Evolutionary conservation across 2,113 vertebrate species (phyloP).

Genomic region (Ancistrus triradiatus): DNA sequence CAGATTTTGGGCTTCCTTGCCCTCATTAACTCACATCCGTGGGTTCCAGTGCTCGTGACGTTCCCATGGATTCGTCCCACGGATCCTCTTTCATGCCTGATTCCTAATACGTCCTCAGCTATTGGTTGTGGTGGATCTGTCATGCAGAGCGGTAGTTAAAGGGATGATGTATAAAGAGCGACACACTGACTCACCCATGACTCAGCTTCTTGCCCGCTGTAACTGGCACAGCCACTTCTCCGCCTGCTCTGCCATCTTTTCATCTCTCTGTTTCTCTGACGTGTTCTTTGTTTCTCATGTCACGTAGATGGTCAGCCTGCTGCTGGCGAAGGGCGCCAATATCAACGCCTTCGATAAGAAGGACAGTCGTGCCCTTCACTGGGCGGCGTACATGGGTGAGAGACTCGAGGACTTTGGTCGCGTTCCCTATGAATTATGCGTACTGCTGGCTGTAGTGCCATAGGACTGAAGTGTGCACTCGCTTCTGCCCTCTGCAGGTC

Average conservation of each 20-base stretch:
- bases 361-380: constrained; percentile 91
- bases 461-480: no score
- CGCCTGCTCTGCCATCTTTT: neutral
- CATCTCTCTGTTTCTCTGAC: neutral
- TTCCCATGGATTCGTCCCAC: neutral
- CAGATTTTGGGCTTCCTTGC: no score
- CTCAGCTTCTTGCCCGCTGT: constrained; percentile 22
- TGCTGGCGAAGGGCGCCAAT: constrained; percentile 91
- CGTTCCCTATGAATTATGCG: no score
- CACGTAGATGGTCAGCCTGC: constrained; percentile 89
- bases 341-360: constrained; percentile 98
- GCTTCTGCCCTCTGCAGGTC: constrained; percentile 66
- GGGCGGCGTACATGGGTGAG: constrained; percentile 95
- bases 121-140: constrained; percentile 12
- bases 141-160: constrained; percentile 35
- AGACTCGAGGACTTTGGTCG: no score
- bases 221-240: constrained; percentile 3
- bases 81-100: neutral
- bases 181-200: constrained; percentile 23
- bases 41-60: neutral
- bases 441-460: no score
- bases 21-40: neutral
- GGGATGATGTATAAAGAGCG: constrained; percentile 46
- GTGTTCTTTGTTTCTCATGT: constrained; percentile 16
- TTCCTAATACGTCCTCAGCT: neutral